Conservation (phyloP, 2,888 invertebrate species). For the Stenodera caucasica region DNA sequence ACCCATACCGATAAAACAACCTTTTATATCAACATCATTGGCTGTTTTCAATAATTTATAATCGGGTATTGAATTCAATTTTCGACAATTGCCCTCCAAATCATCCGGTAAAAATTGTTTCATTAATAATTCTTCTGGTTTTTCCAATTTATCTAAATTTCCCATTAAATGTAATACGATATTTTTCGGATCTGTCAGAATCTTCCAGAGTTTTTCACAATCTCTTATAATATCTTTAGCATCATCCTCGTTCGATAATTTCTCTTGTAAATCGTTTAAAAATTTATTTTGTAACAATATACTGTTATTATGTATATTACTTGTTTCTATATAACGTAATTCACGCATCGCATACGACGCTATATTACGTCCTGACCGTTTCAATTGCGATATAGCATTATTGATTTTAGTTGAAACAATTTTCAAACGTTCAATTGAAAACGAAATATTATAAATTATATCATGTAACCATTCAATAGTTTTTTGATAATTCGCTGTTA, state of each 20-base stretch:
- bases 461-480: conserved; percentile 79
- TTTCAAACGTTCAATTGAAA: conserved; percentile 73
- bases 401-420: conserved; percentile 80
- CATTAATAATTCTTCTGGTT: conserved; percentile 52
- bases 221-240: conserved; percentile 59
- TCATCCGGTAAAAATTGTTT: conserved; percentile 33
- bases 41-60: conserved; percentile 53
- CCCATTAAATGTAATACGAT: conserved; percentile 73
- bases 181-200: conserved; percentile 64
- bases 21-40: conserved; percentile 54
- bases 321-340: conserved; percentile 64
- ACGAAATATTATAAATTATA: conserved; percentile 69
- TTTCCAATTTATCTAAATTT: conserved; percentile 66
- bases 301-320: conserved; percentile 71
- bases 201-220: conserved; percentile 62
- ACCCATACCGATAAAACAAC: conserved; percentile 77
- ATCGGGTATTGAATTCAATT: conserved; percentile 57
- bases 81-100: conserved; percentile 27
- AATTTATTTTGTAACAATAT: conserved; percentile 78
- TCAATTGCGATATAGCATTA: conserved; percentile 77
- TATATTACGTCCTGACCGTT: conserved; percentile 72
- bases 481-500: conserved; percentile 69
- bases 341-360: conserved; percentile 64
- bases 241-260: conserved; percentile 57
- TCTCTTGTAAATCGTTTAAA: conserved; percentile 67